Percentiles rank a stretch among this genome's conserved stretches.
Conservation (phyloP, 2,888 invertebrate genomes). For the Archips xylosteana region DNA sequence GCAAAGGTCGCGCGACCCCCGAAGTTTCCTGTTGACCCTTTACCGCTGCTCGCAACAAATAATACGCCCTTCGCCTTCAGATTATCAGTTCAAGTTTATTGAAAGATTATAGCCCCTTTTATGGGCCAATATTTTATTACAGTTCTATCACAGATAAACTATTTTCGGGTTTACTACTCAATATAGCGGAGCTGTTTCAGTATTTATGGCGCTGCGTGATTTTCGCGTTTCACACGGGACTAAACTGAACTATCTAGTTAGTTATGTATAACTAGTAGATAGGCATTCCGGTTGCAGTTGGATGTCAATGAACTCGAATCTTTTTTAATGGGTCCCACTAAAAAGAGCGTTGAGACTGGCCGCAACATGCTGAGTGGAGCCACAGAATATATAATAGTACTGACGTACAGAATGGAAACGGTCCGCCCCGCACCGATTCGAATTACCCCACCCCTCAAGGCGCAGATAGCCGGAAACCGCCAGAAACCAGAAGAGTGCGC, state of each 20-base stretch:
- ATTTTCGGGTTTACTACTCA: conserved; percentile 26
- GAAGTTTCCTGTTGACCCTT: background rate
- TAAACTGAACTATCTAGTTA: background rate
- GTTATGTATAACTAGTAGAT: too few species aligned
- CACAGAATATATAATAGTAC: too few species aligned
- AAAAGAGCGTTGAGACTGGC: too few species aligned
- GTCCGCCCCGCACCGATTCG: too few species aligned
- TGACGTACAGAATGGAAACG: too few species aligned
- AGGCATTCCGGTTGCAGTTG: too few species aligned
- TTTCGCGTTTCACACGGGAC: background rate
- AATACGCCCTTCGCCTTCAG: conserved; percentile 12
- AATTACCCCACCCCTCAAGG: too few species aligned
- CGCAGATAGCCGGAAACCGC: too few species aligned
- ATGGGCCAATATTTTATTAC: conserved; percentile 29
- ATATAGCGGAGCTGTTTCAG: conserved; percentile 3
- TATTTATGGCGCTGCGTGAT: conserved; percentile 10
- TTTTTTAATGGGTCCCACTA: too few species aligned
- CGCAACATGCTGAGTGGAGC: too few species aligned
- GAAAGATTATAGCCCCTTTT: conserved; percentile 38
- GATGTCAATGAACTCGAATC: too few species aligned
- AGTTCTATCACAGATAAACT: conserved; percentile 26
- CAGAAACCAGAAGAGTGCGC: too few species aligned
- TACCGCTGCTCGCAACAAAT: background rate
- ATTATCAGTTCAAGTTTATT: conserved; percentile 33
- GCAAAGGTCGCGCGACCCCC: background rate